Conservation (phyloP, 2,888 invertebrate genomes). For the Harpalus rufipes region DNA sequence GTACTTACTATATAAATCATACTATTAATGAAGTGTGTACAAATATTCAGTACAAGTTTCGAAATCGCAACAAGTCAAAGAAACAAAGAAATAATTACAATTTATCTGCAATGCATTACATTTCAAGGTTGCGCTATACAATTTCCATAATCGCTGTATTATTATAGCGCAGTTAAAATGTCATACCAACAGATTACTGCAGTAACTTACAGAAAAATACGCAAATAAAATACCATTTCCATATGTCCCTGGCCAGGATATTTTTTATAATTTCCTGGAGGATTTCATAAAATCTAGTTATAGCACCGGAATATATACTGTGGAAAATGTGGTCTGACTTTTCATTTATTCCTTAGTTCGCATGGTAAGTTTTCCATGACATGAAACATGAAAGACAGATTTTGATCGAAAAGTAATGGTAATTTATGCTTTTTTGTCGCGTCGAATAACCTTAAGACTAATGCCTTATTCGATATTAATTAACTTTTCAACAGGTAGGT, state of each 20-base stretch:
- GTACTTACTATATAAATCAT: neutral
- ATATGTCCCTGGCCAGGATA: neutral
- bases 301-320: neutral
- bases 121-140: conserved; percentile 18
- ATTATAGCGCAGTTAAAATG: conserved; percentile 44
- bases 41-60: conserved; percentile 11
- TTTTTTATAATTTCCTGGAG: conserved; percentile 27
- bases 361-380: conserved; percentile 1
- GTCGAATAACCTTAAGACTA: conserved; percentile 19
- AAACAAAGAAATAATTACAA: conserved; percentile 30
- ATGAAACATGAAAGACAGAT: neutral
- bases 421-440: conserved; percentile 4
- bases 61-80: neutral
- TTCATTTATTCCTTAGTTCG: neutral
- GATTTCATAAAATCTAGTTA: conserved; percentile 9
- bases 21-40: neutral
- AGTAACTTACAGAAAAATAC: conserved; percentile 35
- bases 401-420: neutral
- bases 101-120: conserved; percentile 20
- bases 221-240: conserved; percentile 27
- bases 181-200: conserved; percentile 41
- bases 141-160: conserved; percentile 46
- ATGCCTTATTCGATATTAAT: conserved; percentile 28
- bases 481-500: conserved; percentile 14
- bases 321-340: neutral